Conservation (phyloP, 1,140 invertebrate genomes). For the Drosophila bocki region DNA sequence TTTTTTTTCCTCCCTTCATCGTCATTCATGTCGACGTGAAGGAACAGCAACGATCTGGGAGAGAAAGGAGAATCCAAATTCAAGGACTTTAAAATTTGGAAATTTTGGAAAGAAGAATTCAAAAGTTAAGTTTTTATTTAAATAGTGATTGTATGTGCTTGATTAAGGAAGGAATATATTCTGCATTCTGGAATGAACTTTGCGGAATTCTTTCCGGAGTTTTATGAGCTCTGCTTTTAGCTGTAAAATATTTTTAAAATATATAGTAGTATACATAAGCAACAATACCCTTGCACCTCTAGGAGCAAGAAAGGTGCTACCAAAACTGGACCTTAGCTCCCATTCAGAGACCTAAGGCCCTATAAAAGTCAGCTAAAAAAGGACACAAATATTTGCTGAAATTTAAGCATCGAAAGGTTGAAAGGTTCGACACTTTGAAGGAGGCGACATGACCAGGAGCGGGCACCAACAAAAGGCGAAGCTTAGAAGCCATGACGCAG, state of each 20-base stretch:
- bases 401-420: constrained; percentile 76
- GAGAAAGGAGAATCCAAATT: not conserved
- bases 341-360: not conserved
- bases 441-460: constrained; percentile 5
- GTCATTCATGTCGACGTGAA: constrained; percentile 20
- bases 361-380: not conserved
- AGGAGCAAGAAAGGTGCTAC: not conserved
- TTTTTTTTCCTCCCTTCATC: constrained; percentile 38
- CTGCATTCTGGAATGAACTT: not conserved
- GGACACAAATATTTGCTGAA: constrained; percentile 64
- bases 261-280: not conserved
- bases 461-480: constrained; percentile 25
- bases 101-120: not conserved
- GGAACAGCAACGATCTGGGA: not conserved
- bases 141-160: not conserved
- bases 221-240: not conserved
- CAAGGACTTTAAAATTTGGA: constrained; percentile 6
- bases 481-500: constrained; percentile 66
- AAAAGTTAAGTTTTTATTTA: not conserved
- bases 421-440: constrained; percentile 50
- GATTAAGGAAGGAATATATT: too few relatives aligned
- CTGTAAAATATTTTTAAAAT: not conserved
- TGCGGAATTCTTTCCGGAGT: not conserved
- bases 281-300: not conserved
- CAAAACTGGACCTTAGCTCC: constrained; percentile 2